Percentiles rank a stretch among this genome's conserved stretches.
phyloP scores from a whole-genome alignment of 2,113 vertebrate genomes.

The Hyperoodon ampullatus region DNA sequence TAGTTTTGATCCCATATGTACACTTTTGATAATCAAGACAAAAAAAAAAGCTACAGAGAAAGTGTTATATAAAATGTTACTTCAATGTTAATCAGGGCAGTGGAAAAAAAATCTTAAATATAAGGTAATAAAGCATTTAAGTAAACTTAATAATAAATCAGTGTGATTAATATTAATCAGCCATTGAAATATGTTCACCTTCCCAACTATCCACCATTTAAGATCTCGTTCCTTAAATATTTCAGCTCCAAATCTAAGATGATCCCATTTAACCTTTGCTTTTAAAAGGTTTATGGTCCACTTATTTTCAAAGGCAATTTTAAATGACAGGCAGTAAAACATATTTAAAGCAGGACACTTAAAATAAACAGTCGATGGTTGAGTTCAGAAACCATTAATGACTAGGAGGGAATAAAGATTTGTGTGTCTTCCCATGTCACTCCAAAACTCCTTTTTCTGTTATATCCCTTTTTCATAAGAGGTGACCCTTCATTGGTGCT shows the following conservation, averaged over 20 bases:
- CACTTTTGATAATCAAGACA: neutral
- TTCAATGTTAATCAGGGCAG: neutral
- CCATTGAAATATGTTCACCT: neutral
- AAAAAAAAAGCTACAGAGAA: neutral
- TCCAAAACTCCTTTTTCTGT: neutral
- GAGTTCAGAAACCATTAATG: neutral
- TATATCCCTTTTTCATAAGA: neutral
- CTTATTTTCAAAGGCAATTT: constrained; percentile 55
- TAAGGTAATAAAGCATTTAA: neutral
- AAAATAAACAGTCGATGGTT: constrained; percentile 11
- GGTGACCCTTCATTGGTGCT: neutral
- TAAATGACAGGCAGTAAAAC: constrained; percentile 30
- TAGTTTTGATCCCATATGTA: neutral
- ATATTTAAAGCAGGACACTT: constrained; percentile 15
- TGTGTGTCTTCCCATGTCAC: neutral
- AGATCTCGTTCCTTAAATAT: neutral
- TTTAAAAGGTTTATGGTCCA: constrained; percentile 27
- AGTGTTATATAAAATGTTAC: neutral
- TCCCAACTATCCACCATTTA: neutral
- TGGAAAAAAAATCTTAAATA: neutral
- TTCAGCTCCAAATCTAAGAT: constrained; percentile 3
- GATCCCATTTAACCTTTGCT: constrained; percentile 1
- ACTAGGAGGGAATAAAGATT: neutral
- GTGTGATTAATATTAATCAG: neutral
- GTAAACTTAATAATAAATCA: neutral